These are phyloP conservation scores for Tamandua tetradactyla DNA, from an alignment of 2,797 vertebrate species.

Conservation along the genomic window DNA sequence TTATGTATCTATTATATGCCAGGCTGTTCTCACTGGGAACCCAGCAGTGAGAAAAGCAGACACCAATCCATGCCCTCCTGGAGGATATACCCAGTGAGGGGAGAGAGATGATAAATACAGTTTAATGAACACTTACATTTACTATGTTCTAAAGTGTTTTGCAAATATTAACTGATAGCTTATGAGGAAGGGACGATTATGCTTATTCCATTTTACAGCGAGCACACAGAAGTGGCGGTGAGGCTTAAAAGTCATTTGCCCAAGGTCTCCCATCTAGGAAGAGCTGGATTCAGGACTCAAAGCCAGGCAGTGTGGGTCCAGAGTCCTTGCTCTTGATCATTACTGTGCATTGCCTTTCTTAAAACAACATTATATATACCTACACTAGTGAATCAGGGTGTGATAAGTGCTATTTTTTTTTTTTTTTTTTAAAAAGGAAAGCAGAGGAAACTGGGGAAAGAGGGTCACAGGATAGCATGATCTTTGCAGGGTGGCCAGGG, in stretches of 20 bases:
- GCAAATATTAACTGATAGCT: background rate
- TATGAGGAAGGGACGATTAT: background rate
- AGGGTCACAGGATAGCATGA: background rate
- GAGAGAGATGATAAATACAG: background rate
- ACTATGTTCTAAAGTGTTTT: background rate
- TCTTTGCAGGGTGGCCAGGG: background rate
- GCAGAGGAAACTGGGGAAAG: background rate
- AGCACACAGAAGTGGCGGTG: background rate
- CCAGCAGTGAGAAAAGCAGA: constrained; percentile 28
- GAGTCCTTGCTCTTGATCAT: background rate
- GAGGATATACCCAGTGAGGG: background rate
- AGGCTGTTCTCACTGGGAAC: background rate
- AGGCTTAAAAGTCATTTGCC: background rate
- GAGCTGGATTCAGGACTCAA: constrained; percentile 35
- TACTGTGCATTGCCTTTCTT: background rate
- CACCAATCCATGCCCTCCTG: background rate
- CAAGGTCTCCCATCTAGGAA: background rate
- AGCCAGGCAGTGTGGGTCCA: background rate
- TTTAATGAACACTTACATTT: background rate
- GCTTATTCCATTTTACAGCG: background rate
- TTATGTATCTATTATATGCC: constrained; percentile 44
- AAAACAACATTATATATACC: background rate
- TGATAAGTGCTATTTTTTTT: background rate
- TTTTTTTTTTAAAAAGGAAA: no score
- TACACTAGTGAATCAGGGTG: background rate